Evolutionary conservation across 2,797 vertebrate species (phyloP), one percentile per base, ranked within the genome.

Genomic region (Liparis tanakae): DNA sequence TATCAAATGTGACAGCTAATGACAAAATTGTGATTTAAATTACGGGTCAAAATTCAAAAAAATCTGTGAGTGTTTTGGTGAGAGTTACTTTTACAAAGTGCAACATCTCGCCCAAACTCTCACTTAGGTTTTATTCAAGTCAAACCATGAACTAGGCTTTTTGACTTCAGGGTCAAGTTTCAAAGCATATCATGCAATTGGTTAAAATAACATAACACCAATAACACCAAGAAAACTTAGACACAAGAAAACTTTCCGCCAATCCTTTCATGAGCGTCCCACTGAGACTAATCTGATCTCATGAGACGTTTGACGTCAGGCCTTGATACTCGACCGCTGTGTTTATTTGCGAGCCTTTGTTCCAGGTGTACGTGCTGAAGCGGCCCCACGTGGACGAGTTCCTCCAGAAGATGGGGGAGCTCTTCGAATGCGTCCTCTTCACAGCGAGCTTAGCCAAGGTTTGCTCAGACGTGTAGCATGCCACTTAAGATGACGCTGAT

Each of bases 361-460:
- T 90, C 66, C 92, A 99, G 98, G 98, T 99, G 69, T 99, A 99
- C 1, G 98, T 99, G 82, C 92, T 99, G 83, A 99, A 99, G 88
- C 95, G 98, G 85, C 98, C 98, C 5, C 96, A 99, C 0, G 98
- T 99, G 89, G 98, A 99, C 2, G 96, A 97, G 90, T 99, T 99
- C 90, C 96, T 99, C 53, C 97, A 98, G 92, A 96, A 97, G 92
- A 98, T 99, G 98, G 98, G 98, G 61, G 96, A 98, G 88, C 94
- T 99, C 80, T 99, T 96, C 37, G 98, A 99, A 89, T 99, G 98
- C 83, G 96, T 99, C 76, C 97, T 99, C 81, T 99, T 99, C 90
- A 99, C 98, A 54, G 98, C 98, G 75, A 99, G 98, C 84, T 87
- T 99, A 90, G 98, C 98, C 71, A 99, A 99, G 96, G 98, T 99